Base-by-base conservation (phyloP, 2,113 vertebrate genomes). In the Oxyura jamaicensis region DNA sequence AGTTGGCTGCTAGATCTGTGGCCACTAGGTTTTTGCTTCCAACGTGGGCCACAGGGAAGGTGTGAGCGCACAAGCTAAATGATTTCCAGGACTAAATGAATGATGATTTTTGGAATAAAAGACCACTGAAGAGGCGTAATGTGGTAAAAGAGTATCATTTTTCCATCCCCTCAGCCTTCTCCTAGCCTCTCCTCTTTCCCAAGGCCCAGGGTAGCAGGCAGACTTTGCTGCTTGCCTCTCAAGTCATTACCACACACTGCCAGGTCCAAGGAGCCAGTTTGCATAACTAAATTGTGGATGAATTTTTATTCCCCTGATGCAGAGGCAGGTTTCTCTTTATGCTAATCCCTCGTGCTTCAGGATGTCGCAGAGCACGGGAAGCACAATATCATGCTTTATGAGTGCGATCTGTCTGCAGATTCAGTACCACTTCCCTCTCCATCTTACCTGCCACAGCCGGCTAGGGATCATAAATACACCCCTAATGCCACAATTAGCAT, bases 401-500 rank as follows among this genome's bases (percentile, higher is more conserved):
- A 92, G 62, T 53, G 60, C 15, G 90, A 94, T 91, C 91, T 66
- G 58, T 72, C 83, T 93, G 86, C 76, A 94, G 88, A 79, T 75
- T 89, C 92, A 28, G 77, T 73, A 92, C 58, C 44, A 4, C 83
- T 91, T 92, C 71, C 83, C 69, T 93, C 67, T 89, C 92, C 90
- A 82, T 94, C 96, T 69, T 55, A 97, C 95, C 96, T 95, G 92
- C 93, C 92, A 83, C 76, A 90, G 80, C 13, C 90, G 89, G 92
- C 69, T n/a, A 79, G 88, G 62, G 91, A 93, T 78, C 96, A 92
- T 96, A 96, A 96, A 95, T 95, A 95, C 63, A 89, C 28, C 53
- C 62, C 63, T 96, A 96, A 93, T 94, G 90, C 90, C 92, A 92
- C 83, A 75, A 95, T 97, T 95, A 96, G 93, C 95, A 96, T 95